A percentile compares a stretch with the other conserved stretches of the same genome.
phyloP scores from a whole-genome alignment of 2,888 invertebrate genomes.

The Leptopilina syphax region DNA sequence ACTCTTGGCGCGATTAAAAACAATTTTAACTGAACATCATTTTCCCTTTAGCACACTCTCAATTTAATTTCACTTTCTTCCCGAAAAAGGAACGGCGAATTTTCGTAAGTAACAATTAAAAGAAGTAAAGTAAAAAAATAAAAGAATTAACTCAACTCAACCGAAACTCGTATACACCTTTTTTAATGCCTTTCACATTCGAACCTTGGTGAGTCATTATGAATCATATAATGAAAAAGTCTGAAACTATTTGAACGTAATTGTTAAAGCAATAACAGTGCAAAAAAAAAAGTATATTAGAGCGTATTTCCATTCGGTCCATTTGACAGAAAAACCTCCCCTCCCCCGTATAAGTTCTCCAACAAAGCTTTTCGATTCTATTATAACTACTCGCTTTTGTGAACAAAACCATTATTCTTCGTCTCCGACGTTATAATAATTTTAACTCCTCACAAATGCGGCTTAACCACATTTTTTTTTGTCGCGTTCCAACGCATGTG shows the following conservation, averaged over 20 bases:
- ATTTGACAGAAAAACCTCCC: constrained; percentile 13
- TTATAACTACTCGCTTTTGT: constrained; percentile 24
- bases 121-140: neutral
- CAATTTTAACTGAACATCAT: neutral
- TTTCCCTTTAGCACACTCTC: neutral
- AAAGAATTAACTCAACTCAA: neutral
- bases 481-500: neutral
- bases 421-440: constrained; percentile 3
- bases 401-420: constrained; percentile 20
- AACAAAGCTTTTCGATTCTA: constrained; percentile 53
- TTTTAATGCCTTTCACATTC: constrained; percentile 35
- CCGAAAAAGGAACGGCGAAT: neutral
- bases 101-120: neutral
- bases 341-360: constrained; percentile 40
- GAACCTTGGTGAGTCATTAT: constrained; percentile 31
- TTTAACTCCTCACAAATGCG: constrained; percentile 2
- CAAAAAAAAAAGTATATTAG: neutral
- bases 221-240: constrained; percentile 16
- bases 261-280: neutral
- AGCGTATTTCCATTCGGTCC: constrained; percentile 47
- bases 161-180: constrained; percentile 13
- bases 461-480: constrained; percentile 4
- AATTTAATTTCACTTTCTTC: neutral
- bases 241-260: constrained; percentile 16
- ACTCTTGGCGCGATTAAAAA: neutral